phyloP scores from a whole-genome alignment of 2,888 invertebrate genomes.

The Ochropleura plecta region DNA sequence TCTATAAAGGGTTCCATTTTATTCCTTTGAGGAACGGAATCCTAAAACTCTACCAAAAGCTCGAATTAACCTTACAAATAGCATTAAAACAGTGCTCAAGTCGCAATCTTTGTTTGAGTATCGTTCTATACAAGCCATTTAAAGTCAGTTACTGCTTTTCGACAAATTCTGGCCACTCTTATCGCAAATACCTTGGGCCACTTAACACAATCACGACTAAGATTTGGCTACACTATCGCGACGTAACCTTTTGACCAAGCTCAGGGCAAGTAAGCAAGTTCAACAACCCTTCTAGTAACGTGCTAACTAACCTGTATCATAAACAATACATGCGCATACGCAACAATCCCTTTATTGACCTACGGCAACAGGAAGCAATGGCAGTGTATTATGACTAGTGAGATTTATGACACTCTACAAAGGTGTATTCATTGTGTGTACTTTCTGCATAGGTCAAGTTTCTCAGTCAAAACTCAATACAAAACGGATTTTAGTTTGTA shows the following conservation, averaged over 20 bases:
- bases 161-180: neutral
- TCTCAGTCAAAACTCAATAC: neutral
- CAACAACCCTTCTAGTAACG: conserved; percentile 17
- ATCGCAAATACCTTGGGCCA: neutral
- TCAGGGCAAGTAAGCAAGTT: neutral
- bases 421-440: neutral
- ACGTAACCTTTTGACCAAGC: conserved; percentile 5
- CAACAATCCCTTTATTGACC: conserved; percentile 38
- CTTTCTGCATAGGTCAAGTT: neutral
- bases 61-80: neutral
- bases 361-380: conserved; percentile 25
- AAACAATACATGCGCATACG: conserved; percentile 19
- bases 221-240: conserved; percentile 5
- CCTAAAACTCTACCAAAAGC: too few relatives aligned
- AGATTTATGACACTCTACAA: conserved; percentile 8
- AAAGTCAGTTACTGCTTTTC: neutral
- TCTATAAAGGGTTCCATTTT: too few relatives aligned
- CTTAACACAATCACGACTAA: neutral
- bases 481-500: neutral
- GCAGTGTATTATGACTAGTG: neutral
- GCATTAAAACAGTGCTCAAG: neutral
- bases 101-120: neutral
- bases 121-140: neutral
- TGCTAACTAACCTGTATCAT: conserved; percentile 12
- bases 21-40: too few relatives aligned